A percentile compares a stretch with the other conserved stretches of the same genome.
Evolutionary conservation across 2,797 vertebrate species (phyloP).

Genomic region (Nannoperca australis): DNA sequence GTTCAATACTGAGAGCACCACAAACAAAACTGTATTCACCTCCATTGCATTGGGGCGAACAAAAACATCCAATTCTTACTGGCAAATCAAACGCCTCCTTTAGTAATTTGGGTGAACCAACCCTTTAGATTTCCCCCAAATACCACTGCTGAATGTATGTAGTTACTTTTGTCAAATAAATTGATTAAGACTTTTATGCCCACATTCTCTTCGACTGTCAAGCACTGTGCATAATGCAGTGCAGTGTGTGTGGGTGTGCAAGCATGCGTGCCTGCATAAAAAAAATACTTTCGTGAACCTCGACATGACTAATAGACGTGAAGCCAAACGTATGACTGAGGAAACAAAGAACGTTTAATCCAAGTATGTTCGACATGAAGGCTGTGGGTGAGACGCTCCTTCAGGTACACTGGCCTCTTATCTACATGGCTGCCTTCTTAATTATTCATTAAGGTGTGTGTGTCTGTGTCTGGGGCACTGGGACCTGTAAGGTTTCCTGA

Average conservation of each 20-base stretch:
- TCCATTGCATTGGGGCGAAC: background rate
- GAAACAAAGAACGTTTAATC: constrained; percentile 68
- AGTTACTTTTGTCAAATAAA: constrained; percentile 4
- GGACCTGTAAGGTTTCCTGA: constrained; percentile 60
- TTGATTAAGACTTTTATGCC: constrained; percentile 9
- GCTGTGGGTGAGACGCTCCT: constrained; percentile 57
- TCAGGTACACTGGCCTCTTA: constrained; percentile 69
- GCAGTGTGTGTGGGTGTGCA: background rate
- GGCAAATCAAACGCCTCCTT: background rate
- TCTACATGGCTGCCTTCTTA: constrained; percentile 68
- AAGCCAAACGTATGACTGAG: constrained; percentile 44
- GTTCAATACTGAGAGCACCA: background rate
- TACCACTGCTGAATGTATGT: background rate
- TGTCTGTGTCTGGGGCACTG: constrained; percentile 48
- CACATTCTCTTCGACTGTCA: constrained; percentile 20
- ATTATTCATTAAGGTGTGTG: constrained; percentile 78
- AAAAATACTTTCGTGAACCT: constrained; percentile 30
- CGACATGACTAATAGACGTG: constrained; percentile 37
- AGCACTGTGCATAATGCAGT: background rate
- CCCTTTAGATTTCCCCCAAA: constrained; percentile 8
- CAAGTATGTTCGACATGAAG: constrained; percentile 58
- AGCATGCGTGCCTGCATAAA: background rate
- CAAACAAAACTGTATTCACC: background rate
- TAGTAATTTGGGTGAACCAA: background rate
- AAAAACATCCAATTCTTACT: background rate